Evolutionary conservation across 2,113 vertebrate species (phyloP), one percentile per base, ranked within the genome.

Genomic region (Myiopsitta monachus): DNA sequence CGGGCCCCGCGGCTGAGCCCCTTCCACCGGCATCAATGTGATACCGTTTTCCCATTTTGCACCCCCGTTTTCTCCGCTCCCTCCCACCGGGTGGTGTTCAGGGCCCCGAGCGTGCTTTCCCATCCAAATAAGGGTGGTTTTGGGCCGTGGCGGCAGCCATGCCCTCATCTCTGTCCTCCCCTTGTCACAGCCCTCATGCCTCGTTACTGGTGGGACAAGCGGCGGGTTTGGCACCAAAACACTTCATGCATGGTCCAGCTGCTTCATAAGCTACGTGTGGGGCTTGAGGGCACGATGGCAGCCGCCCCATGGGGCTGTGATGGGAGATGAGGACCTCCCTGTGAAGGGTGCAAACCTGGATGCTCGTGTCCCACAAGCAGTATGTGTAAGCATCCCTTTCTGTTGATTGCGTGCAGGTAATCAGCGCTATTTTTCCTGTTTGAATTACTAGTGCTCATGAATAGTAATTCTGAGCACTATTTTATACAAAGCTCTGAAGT

Each of bases 51-150:
- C 4, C 5, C 18, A 9, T 22, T 41, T n/a, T 18, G 3, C 9
- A 12, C 2, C 6, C 27, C 18, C 0, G 0, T 54, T 77, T 82
- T 19, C 21, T 18, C 8, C 0, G 1, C 12, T 66, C 6, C 7
- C 26, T 7, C 18, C 5, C 8, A 0, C 14, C 15, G 33, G 0
- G 4, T 28, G 41, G 13, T 26, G 8, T 26, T 6, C 1, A 10
- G 36, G 8, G 9, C 21, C 18, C 14, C 0, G 1, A 18, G 9
- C 0, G 1, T 10, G 11, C 18, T 52, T 49, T 66, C 6, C 39
- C 30, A 2, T 75, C 23, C 79, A 72, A 79, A 49, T 8, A 36
- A 36, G 9, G 9, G 38, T 33, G 66, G 4, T 18, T 77, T 63
- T 4, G 54, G 44, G 47, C 33, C 13, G 4, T 3, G 3, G 28